A percentile compares a stretch with the other conserved stretches of the same genome.
These are phyloP conservation scores for Poecilia picta DNA, from an alignment of 2,797 vertebrate genomes.

Conservation along the genomic window DNA sequence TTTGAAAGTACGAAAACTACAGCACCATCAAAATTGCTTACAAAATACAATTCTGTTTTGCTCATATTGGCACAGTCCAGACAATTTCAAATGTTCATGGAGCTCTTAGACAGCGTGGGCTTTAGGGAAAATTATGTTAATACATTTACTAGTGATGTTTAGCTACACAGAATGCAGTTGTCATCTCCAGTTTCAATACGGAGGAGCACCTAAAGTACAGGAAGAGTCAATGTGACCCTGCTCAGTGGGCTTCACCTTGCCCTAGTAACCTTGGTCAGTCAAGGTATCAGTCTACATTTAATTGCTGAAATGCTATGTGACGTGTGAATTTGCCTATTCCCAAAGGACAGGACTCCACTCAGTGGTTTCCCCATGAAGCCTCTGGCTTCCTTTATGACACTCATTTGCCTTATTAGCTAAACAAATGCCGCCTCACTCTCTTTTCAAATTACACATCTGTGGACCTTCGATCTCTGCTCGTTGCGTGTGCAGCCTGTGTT, in stretches of 20 bases:
- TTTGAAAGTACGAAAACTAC: background rate
- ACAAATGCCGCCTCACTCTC: conserved; percentile 61
- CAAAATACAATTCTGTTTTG: background rate
- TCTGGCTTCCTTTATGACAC: conserved; percentile 62
- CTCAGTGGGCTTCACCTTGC: conserved; percentile 74
- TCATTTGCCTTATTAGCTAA: conserved; percentile 80
- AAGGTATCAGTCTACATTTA: conserved; percentile 77
- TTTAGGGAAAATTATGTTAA: background rate
- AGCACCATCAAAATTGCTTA: background rate
- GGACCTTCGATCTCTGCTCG: conserved; percentile 26
- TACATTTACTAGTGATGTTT: conserved; percentile 2
- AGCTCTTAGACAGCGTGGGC: background rate
- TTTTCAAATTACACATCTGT: conserved; percentile 28
- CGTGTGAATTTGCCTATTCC: conserved; percentile 44
- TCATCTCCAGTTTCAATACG: conserved; percentile 29
- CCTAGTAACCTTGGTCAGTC: conserved; percentile 80
- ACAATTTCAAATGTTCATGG: background rate
- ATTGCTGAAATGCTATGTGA: conserved; percentile 64
- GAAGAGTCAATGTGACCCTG: conserved; percentile 70
- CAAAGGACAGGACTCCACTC: conserved; percentile 34
- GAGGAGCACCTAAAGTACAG: conserved; percentile 52
- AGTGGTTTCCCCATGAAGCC: conserved; percentile 37
- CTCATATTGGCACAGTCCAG: background rate
- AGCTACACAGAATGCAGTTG: conserved; percentile 28
- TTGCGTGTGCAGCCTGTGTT: background rate